Evolutionary conservation across 2,888 invertebrate genomes (phyloP).

Genomic region (Acanthoscelides obtectus): DNA sequence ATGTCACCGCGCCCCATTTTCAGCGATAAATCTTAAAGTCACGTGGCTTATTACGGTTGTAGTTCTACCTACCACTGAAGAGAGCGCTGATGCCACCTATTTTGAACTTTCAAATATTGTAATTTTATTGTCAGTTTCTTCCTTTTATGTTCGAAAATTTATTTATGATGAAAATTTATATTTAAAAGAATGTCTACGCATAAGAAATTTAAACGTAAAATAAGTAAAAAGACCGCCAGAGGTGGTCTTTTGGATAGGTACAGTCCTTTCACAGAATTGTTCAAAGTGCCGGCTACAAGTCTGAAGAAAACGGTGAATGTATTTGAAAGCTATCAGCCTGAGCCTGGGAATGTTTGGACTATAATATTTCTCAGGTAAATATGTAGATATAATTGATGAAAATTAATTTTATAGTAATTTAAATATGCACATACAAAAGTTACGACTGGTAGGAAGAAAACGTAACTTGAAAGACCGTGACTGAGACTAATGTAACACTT

Average conservation of each 20-base stretch:
- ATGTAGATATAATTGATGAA: too few species aligned
- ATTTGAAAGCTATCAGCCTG: conserved; percentile 26
- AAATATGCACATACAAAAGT: too few species aligned
- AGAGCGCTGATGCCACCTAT: too few species aligned
- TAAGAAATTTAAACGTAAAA: background rate
- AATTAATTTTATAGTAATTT: too few species aligned
- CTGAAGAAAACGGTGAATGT: conserved; percentile 18
- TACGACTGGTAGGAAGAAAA: too few species aligned
- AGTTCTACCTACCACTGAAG: too few species aligned
- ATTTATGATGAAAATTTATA: background rate
- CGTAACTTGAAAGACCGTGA: too few species aligned
- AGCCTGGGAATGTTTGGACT: conserved; percentile 28
- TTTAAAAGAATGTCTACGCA: background rate
- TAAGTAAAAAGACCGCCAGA: background rate
- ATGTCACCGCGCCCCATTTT: too few species aligned
- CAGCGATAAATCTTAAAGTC: too few species aligned
- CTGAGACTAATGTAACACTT: too few species aligned
- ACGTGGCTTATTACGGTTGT: too few species aligned
- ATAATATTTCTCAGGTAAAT: conserved; percentile 31
- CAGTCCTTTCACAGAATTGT: conserved; percentile 22
- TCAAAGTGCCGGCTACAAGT: conserved; percentile 27
- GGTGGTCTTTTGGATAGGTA: conserved; percentile 18
- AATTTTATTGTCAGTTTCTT: background rate
- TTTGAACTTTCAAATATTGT: too few species aligned
- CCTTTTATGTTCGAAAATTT: background rate